Conservation (phyloP, 2,888 invertebrate genomes). For the Flabesymbios commensalis region DNA sequence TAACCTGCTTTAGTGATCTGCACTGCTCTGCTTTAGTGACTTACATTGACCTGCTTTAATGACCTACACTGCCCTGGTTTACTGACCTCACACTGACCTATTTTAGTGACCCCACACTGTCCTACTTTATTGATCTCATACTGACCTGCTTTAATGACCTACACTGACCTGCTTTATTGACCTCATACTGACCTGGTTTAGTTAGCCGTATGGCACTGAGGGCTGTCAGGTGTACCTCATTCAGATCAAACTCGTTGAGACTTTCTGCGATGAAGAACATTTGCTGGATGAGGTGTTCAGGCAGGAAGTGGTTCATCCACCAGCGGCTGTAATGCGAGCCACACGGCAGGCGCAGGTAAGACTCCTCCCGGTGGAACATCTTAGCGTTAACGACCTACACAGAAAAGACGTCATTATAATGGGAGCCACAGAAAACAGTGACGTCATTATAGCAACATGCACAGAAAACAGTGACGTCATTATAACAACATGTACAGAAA, state of each 20-base stretch:
- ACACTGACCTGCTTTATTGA: too few species aligned
- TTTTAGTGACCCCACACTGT: too few species aligned
- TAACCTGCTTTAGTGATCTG: too few species aligned
- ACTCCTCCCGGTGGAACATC: slow-evolving; percentile 42
- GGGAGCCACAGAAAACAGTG: background rate
- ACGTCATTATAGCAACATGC: too few species aligned
- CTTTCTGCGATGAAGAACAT: slow-evolving; percentile 43
- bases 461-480: too few species aligned
- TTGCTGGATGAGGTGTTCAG: slow-evolving; percentile 37
- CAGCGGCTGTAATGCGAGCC: slow-evolving; percentile 39
- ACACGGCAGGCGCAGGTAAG: slow-evolving; percentile 40
- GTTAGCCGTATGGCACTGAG: slow-evolving; percentile 46
- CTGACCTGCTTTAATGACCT: too few species aligned
- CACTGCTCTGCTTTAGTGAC: too few species aligned
- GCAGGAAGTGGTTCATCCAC: slow-evolving; percentile 48
- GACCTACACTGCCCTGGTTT: too few species aligned
- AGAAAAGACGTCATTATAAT: background rate
- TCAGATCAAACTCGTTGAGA: slow-evolving; percentile 43
- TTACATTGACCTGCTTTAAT: too few species aligned
- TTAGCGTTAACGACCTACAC: slow-evolving; percentile 42
- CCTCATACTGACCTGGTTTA: slow-evolving; percentile 31
- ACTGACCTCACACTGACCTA: too few species aligned
- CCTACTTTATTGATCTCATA: too few species aligned
- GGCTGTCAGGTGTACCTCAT: slow-evolving; percentile 41
- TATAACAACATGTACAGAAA: too few species aligned